Evolutionary conservation across 2,888 invertebrate genomes (phyloP), one percentile per base, ranked within the genome.

Genomic region (Cabera pusaria): DNA sequence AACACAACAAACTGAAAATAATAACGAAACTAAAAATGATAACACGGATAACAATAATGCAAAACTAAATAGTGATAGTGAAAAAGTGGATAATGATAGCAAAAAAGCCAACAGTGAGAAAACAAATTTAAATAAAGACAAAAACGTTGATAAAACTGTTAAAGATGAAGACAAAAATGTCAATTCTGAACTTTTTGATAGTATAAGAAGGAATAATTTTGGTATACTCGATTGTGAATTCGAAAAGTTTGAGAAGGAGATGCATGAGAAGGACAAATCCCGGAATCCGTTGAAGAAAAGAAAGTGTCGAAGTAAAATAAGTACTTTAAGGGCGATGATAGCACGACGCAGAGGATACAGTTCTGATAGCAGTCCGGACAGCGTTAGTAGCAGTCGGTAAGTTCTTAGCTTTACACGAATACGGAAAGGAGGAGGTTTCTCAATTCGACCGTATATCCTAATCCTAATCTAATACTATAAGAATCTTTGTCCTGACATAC

Each of bases 331-430:
- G 11, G 9, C 28, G 1, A 8, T 18, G 1, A 44, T 33, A 2
- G 22, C n/a, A n/a, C n/a, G 31, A 1, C 23, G 26, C 2, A 10
- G 20, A 1, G 32, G 19, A 1, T 2, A 20, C 6, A 43, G 49
- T 5, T 41, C 34, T 1, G 38, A 29, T n/a, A 41, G 29, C 4
- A 50, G 44, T 37, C 10, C 25, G n/a, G 49, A 48, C 2, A 49
- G 49, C 12, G 32, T n/a, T n/a, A n/a, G 42, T 2, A 37, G 44
- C 9, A 49, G 42, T 12, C 44, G 49, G 52, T 52, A 17, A 33
- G 40, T 32, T 17, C 2, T 5, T 7, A 14, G 32, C 14, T 29
- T 34, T 8, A 8, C n/a, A n/a, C n/a, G n/a, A n/a, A n/a, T n/a
- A n/a, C n/a, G n/a, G n/a, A n/a, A n/a, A n/a, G n/a, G n/a, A n/a